Percentiles rank a stretch among this genome's conserved stretches.
phyloP scores from a whole-genome alignment of 35 echinoderm and acorn worm genomes.

The Ophiothrix spiculata region DNA sequence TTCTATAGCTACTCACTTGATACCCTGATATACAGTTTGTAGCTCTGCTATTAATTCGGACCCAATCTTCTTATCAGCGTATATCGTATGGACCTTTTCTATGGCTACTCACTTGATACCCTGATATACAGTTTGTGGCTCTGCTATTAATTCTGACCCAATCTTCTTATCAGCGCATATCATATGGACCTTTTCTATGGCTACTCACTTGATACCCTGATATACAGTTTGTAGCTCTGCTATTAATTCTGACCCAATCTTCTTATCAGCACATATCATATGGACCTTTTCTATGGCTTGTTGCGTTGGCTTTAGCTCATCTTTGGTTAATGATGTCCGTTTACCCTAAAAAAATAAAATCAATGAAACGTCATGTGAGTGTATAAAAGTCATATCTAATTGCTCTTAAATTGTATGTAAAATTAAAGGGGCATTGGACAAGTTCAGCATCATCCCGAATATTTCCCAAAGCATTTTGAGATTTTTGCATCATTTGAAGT shows the following conservation, averaged over 20 bases:
- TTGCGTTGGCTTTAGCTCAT: constrained; percentile 84
- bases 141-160: constrained; percentile 76
- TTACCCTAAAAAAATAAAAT: constrained; percentile 58
- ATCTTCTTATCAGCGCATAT: constrained; percentile 85
- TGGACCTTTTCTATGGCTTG: constrained; percentile 89
- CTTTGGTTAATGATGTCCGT: constrained; percentile 77
- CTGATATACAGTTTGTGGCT: constrained; percentile 81
- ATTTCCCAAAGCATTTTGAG: no score
- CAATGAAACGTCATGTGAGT: no score
- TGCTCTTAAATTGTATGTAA: background rate
- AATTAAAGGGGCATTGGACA: no score
- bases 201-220: constrained; percentile 82
- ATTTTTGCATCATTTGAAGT: no score
- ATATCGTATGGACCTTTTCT: constrained; percentile 85
- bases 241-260: constrained; percentile 75
- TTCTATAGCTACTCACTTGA: constrained; percentile 91
- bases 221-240: constrained; percentile 78
- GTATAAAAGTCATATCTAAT: no score
- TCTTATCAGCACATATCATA: constrained; percentile 75
- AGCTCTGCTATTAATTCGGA: constrained; percentile 82
- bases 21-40: constrained; percentile 75
- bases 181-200: constrained; percentile 84
- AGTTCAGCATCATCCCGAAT: no score
- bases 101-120: constrained; percentile 82
- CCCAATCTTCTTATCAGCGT: constrained; percentile 78